Evolutionary conservation across 2,888 invertebrate species (phyloP).

Genomic region (Caenorhabditis sp.): DNA sequence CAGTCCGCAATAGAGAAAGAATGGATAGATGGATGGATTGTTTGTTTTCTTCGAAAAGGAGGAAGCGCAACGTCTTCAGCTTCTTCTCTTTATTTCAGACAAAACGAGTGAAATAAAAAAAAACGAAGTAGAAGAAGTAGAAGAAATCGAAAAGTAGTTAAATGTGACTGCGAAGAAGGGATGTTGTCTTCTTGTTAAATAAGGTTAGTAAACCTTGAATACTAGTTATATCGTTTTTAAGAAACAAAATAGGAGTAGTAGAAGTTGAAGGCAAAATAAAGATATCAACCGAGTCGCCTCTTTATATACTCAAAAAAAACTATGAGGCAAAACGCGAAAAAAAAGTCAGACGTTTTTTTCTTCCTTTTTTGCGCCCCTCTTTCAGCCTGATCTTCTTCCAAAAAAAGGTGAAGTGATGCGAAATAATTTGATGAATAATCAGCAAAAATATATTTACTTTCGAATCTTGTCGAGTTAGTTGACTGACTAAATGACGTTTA

Average conservation of each 20-base stretch:
- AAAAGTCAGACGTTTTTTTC: not conserved
- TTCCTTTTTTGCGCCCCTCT: not conserved
- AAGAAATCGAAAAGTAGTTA: not conserved
- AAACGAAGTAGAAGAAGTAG: no score
- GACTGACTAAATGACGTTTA: not conserved
- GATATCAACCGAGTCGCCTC: not conserved
- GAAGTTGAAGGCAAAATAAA: not conserved
- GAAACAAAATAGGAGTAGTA: not conserved
- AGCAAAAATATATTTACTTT: not conserved
- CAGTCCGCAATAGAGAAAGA: not conserved
- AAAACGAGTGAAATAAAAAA: not conserved
- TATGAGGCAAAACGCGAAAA: not conserved
- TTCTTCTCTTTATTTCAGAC: not conserved
- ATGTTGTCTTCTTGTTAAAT: not conserved
- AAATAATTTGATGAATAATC: slow-evolving; percentile 1
- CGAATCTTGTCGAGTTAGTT: not conserved
- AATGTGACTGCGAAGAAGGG: not conserved
- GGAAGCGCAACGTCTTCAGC: not conserved
- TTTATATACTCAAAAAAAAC: not conserved
- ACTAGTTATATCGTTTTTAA: not conserved
- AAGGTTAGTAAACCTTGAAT: no score
- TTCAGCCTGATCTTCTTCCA: not conserved
- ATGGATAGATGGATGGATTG: not conserved
- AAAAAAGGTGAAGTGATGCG: not conserved
- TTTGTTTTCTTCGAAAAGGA: not conserved